A percentile compares a stretch with the other conserved stretches of the same genome.
phyloP scores from a whole-genome alignment of 53 echinoderm and acorn worm species.

The Apostichopus leukothele region DNA sequence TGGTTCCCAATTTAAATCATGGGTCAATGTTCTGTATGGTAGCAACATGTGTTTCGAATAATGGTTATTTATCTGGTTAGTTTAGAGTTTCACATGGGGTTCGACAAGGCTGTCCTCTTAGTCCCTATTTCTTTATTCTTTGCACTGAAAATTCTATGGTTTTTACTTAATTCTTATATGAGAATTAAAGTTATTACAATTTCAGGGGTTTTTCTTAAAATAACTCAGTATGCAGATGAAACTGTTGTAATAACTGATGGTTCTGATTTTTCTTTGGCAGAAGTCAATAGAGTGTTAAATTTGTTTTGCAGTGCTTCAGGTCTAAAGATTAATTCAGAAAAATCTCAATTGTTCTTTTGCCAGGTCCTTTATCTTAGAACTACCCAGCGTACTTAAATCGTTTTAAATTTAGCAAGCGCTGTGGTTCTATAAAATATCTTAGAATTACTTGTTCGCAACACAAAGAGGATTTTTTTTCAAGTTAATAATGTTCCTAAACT shows the following conservation, averaged over 20 bases:
- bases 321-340: not conserved
- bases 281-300: not conserved
- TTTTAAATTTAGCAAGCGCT: not conserved
- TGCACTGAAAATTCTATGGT: not conserved
- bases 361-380: not conserved
- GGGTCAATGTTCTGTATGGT: too few relatives aligned
- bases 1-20: not conserved
- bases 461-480: not conserved
- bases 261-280: not conserved
- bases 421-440: not conserved
- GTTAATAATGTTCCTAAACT: not conserved
- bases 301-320: not conserved
- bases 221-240: not conserved
- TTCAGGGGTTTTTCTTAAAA: not conserved
- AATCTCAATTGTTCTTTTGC: not conserved
- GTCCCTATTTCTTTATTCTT: not conserved
- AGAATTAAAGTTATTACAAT: not conserved
- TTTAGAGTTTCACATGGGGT: not conserved
- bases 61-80: not conserved
- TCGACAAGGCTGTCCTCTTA: not conserved
- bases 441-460: not conserved
- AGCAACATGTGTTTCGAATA: not conserved
- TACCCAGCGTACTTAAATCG: not conserved
- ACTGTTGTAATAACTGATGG: slow-evolving; percentile 3
- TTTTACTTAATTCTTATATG: not conserved